Evolutionary conservation across 1,140 invertebrate genomes (phyloP).

Genomic region (Homarus americanus): DNA sequence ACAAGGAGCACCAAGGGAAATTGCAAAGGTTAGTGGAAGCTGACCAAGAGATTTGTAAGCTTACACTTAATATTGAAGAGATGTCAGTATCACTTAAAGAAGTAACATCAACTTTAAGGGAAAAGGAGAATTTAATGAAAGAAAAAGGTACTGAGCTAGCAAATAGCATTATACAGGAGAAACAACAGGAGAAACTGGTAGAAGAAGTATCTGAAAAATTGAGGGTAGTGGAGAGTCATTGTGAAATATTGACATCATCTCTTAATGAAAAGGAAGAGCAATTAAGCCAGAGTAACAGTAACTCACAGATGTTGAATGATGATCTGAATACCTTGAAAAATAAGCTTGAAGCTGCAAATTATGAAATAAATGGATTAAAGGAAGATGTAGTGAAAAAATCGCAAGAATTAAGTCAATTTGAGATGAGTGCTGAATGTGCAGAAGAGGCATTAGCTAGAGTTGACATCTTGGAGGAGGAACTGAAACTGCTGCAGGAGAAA

Average conservation of each 20-base stretch:
- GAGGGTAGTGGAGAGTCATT: not conserved
- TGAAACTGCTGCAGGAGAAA: not conserved
- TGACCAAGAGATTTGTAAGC: not conserved
- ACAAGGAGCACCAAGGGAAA: not conserved
- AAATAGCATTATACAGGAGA: not conserved
- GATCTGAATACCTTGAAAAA: not conserved
- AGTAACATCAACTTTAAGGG: not conserved
- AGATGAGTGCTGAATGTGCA: not conserved
- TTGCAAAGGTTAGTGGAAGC: not conserved
- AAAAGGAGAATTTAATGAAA: constrained; percentile 5
- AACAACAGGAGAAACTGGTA: not conserved
- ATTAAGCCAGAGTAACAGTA: not conserved
- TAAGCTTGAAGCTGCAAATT: not conserved
- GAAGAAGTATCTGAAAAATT: not conserved
- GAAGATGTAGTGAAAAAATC: not conserved
- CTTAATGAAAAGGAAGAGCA: not conserved
- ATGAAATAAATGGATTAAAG: not conserved
- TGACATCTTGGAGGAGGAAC: not conserved
- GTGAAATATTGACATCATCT: not conserved
- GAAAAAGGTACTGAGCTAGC: not conserved
- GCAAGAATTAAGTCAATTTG: not conserved
- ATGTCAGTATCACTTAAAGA: not conserved
- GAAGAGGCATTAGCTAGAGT: not conserved
- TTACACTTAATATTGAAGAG: not conserved
- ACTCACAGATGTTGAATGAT: not conserved